Evolutionary conservation across 1,140 invertebrate species (phyloP), one percentile per base, ranked within the genome.

Genomic region (Araneus ventricosus): DNA sequence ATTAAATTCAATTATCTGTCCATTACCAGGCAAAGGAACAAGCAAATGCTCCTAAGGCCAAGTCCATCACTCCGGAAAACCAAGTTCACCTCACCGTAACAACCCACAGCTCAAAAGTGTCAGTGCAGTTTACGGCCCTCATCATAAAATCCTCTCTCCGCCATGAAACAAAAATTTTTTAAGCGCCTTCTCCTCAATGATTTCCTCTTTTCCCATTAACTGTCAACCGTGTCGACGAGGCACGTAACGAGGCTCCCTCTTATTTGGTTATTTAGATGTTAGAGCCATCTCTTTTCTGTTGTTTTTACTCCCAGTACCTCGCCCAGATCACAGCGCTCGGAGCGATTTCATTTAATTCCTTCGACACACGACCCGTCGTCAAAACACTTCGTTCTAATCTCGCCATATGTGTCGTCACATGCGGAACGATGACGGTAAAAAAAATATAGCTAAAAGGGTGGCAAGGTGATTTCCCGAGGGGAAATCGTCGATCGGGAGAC

Each of bases 231-330:
- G 61, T 27, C 61, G 61, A 63, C n/a, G 61, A 63, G n/a, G 24
- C 61, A n/a, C 61, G 24, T 27, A 27, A 63, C n/a, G 61, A 63
- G n/a, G 24, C 61, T 63, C 61, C 5, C 61, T 63, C n/a, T 27
- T 24, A n/a, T 63, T 63, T 63, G 27, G 61, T 63, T 63, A 63
- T 63, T 63, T 63, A 63, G 61, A 63, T 63, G 61, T 63, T 63
- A 2, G 61, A 63, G 61, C 27, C 61, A 63, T 63, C 24, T 24
- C 27, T 63, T 63, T n/a, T 27, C 10, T 27, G 24, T 24, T 27
- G 24, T 63, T 63, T n/a, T 63, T 63, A 2, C 5, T 63, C 22
- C 61, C 61, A 6, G 61, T 63, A 7, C 24, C 61, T 63, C 61
- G 22, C 61, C 61, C 27, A 24, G 24, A 63, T 63, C 61, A 27